These are phyloP conservation scores for Sphaerodactylus townsendi DNA, from an alignment of 2,113 vertebrate species.

Conservation along the genomic window DNA sequence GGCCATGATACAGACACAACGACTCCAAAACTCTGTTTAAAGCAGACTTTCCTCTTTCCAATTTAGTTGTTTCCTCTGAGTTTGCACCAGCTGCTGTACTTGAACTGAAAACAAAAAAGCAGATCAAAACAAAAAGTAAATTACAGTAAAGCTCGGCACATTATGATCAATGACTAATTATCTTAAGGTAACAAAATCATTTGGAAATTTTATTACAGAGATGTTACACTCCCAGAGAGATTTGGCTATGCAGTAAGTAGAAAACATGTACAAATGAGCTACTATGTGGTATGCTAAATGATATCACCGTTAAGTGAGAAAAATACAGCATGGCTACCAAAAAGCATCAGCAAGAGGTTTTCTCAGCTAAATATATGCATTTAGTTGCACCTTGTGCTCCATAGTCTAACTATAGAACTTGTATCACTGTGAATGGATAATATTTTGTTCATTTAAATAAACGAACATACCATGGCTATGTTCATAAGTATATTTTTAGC, in stretches of 20 bases:
- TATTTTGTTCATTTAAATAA: background rate
- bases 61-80: constrained; percentile 81
- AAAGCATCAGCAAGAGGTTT: constrained; percentile 9
- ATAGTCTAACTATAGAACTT: background rate
- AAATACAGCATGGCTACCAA: constrained; percentile 1
- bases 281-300: background rate
- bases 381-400: background rate
- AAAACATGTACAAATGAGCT: background rate
- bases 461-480: background rate
- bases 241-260: background rate
- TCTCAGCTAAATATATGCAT: background rate
- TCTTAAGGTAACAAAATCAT: constrained; percentile 19
- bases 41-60: constrained; percentile 79
- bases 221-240: background rate
- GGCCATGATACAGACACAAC: constrained; percentile 83
- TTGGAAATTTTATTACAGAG: constrained; percentile 21
- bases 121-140: constrained; percentile 84
- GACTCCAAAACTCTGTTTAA: constrained; percentile 85
- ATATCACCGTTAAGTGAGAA: constrained; percentile 6
- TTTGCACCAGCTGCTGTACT: constrained; percentile 79
- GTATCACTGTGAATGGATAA: too few species aligned
- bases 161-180: constrained; percentile 55
- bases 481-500: background rate
- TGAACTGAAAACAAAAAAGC: constrained; percentile 85
- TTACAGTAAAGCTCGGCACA: constrained; percentile 74